Base-by-base conservation (phyloP, 1,140 invertebrate genomes). In the Diachasma alloeum region DNA sequence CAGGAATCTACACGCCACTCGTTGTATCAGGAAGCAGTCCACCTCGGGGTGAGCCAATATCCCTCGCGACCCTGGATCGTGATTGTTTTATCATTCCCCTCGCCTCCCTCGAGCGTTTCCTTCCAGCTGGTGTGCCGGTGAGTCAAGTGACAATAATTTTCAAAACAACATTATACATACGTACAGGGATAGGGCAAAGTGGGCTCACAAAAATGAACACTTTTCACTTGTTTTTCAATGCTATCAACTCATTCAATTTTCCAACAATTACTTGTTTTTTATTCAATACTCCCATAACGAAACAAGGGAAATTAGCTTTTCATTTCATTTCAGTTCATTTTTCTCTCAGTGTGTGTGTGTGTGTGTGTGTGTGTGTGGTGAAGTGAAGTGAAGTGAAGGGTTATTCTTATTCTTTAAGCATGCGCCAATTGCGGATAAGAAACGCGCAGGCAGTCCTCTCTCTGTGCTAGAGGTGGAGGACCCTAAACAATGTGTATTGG, bases 11-110 rank as follows among this genome's bases (percentile, higher is more conserved):
- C 72, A 88, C 88, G 46, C 88, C 88, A 17, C 85, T 90, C 17
- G 85, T 89, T 67, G 86, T 88, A 63, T 86, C 88, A 56, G 85
- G 84, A 67, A 88, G 83, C 78, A 89, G 87, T 80, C 89, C 87
- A 46, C 86, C 90, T 68, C 83, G 92, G 83, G 89, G 92, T 0
- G 93, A 94, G 82, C 93, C 94, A 19, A 92, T 94, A 66, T 94
- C 93, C 0, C 90, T 96, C 81, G 93, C 94, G 19, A 95, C 93
- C 0, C 88, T 96, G 75, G 94, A 96, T 86, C 91, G 94, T 83
- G 96, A 97, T 89, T 97, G 95, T 87, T 96, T 97, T 88, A 96
- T 97, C 84, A 96, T 97, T 88, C 95, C 96, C 11, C 93, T 96
- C 11, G 94, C 96, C 76, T 95, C 94, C 83, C 90, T 96, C 76